These are phyloP conservation scores for Agraylea sexmaculata DNA, from an alignment of 1,140 invertebrate species.

Conservation along the genomic window DNA sequence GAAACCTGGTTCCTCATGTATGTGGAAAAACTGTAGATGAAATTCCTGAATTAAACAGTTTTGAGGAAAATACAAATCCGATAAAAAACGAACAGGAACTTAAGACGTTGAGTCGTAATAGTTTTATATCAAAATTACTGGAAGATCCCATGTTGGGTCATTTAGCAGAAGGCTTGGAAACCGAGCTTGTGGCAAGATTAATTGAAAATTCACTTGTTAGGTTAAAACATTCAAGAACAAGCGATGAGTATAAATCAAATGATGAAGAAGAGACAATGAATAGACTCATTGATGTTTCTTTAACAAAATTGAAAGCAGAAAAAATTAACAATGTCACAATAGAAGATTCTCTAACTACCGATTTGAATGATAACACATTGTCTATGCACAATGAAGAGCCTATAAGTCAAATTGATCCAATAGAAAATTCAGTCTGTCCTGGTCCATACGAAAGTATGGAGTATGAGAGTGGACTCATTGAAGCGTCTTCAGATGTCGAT, in stretches of 20 bases:
- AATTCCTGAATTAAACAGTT: constrained; percentile 6
- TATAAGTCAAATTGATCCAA: constrained; percentile 13
- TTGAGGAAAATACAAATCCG: constrained; percentile 23
- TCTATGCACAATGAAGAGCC: constrained; percentile 4
- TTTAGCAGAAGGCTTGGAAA: constrained; percentile 46
- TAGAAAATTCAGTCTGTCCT: constrained; percentile 34
- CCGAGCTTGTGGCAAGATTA: constrained; percentile 43
- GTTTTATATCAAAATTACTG: constrained; percentile 43
- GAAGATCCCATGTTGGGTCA: constrained; percentile 48
- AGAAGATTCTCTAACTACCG: constrained; percentile 5
- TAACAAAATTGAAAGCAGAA: constrained; percentile 40
- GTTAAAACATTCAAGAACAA: constrained; percentile 42
- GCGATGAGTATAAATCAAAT: constrained; percentile 36
- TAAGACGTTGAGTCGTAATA: constrained; percentile 15
- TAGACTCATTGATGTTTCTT: constrained; percentile 44
- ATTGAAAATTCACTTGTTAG: constrained; percentile 52
- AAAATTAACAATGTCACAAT: constrained; percentile 19
- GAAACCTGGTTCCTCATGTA: constrained; percentile 58
- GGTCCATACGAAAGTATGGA: constrained; percentile 45
- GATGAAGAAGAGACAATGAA: constrained; percentile 46
- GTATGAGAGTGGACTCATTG: constrained; percentile 39
- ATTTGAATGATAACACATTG: constrained; percentile 16
- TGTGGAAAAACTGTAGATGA: constrained; percentile 43
- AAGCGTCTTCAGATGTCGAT: constrained; percentile 38
- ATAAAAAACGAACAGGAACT: constrained; percentile 22